Conservation (phyloP, 2,113 vertebrate species). For the Rhipidura dahli region DNA sequence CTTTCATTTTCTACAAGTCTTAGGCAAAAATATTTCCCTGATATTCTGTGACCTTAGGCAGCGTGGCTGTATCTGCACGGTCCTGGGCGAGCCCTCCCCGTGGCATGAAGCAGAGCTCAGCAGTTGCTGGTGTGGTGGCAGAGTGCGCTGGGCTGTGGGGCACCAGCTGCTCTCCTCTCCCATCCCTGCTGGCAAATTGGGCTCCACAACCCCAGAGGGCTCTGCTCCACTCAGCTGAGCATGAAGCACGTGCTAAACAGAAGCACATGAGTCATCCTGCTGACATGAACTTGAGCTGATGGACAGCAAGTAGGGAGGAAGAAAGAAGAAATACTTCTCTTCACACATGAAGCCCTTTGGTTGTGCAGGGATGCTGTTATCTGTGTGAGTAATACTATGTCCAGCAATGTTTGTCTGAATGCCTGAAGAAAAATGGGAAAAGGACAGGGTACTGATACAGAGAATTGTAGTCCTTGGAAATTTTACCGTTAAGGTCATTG, state of each 20-base stretch:
- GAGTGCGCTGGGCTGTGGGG: neutral
- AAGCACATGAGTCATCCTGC: conserved; percentile 19
- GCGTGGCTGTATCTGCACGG: neutral
- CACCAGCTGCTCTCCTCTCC: rapidly evolving
- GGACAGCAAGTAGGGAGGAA: neutral
- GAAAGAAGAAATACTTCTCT: conserved; percentile 20
- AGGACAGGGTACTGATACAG: neutral
- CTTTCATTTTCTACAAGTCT: neutral
- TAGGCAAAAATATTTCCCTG: neutral
- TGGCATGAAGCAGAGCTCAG: rapidly evolving
- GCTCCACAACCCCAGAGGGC: neutral
- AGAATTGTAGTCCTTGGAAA: neutral
- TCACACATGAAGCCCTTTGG: conserved; percentile 1
- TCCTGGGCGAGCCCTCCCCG: neutral
- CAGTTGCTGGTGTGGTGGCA: rapidly evolving
- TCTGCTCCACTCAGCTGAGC: conserved; percentile 20
- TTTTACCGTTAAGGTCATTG: neutral
- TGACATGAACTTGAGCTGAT: conserved; percentile 20
- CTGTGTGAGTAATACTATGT: neutral
- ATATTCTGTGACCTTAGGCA: neutral
- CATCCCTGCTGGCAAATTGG: neutral
- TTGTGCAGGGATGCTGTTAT: neutral
- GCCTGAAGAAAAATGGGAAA: neutral
- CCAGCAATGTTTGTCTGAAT: neutral
- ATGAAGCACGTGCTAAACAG: neutral